Conservation (phyloP, 2,888 invertebrate species). For the Mellilla xanthometata region DNA sequence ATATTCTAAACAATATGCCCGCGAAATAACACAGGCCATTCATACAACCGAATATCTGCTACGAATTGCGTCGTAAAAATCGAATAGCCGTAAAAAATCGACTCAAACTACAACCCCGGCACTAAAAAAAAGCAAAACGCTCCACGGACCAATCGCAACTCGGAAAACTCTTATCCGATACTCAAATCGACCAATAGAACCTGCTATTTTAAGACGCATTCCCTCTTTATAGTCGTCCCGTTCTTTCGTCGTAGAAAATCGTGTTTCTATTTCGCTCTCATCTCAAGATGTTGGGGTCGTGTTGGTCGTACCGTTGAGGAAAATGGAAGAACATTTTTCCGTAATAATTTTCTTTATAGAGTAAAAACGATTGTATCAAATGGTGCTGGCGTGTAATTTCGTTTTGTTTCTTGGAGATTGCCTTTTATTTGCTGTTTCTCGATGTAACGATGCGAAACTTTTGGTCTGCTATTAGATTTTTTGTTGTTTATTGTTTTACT, state of each 20-base stretch:
- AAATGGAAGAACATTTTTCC: conserved; percentile 5
- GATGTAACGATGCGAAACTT: conserved; percentile 19
- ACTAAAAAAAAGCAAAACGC: conserved; percentile 37
- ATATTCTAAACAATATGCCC: conserved; percentile 33
- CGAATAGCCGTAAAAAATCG: conserved; percentile 52
- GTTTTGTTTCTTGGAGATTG: conserved; percentile 16
- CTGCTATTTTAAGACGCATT: conserved; percentile 37
- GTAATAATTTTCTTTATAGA: conserved; percentile 14
- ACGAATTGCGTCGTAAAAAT: conserved; percentile 61
- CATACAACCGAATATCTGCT: conserved; percentile 46
- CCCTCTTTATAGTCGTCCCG: conserved; percentile 32
- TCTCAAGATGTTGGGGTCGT: conserved; percentile 14
- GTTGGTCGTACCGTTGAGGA: conserved; percentile 1
- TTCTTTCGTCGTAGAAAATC: conserved; percentile 14
- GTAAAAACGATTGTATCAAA: conserved; percentile 17
- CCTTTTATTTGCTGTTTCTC: conserved; percentile 16
- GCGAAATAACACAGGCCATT: conserved; percentile 42
- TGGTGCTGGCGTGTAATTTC: conserved; percentile 21
- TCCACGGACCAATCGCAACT: conserved; percentile 42
- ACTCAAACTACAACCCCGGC: conserved; percentile 27
- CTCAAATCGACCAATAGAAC: conserved; percentile 51
- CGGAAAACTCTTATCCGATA: conserved; percentile 47
- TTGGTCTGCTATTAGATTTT: conserved; percentile 20
- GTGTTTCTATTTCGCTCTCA: conserved; percentile 10
- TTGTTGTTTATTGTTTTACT: background rate